phyloP scores from a whole-genome alignment of 2,113 vertebrate genomes.

The Zonotrichia leucophrys region DNA sequence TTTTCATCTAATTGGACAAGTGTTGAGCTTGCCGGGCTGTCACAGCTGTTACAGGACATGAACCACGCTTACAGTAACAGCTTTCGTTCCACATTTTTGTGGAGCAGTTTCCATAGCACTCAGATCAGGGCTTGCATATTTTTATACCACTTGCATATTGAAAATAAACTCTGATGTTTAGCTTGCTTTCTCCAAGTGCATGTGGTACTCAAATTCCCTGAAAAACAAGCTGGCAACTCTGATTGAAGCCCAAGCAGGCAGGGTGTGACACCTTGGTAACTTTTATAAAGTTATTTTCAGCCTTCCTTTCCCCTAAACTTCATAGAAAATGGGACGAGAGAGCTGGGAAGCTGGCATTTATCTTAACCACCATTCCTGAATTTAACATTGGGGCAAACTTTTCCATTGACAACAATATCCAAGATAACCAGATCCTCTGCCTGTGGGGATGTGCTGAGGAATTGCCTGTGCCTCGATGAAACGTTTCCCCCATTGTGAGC shows the following conservation, averaged over 20 bases:
- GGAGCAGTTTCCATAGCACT: slow-evolving; percentile 71
- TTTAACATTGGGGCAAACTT: slow-evolving; percentile 25
- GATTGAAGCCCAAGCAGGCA: slow-evolving; percentile 22
- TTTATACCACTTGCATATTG: slow-evolving; percentile 69
- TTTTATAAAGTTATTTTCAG: slow-evolving; percentile 47
- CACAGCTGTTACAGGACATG: slow-evolving; percentile 78
- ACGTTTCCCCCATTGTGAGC: not conserved
- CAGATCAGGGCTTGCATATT: slow-evolving; percentile 70
- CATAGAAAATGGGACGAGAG: not conserved
- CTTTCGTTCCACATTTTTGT: slow-evolving; percentile 84
- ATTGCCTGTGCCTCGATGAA: not conserved
- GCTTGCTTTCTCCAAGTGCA: slow-evolving; percentile 59
- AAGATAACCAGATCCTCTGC: not conserved
- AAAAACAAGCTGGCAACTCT: slow-evolving; percentile 42
- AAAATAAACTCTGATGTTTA: slow-evolving; percentile 74
- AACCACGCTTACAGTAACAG: slow-evolving; percentile 71
- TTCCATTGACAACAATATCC: not conserved
- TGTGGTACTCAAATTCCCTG: slow-evolving; percentile 57
- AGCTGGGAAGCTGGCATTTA: slow-evolving; percentile 1
- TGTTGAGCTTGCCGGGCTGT: slow-evolving; percentile 69
- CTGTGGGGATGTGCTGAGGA: accelerated
- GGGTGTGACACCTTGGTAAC: slow-evolving; percentile 28
- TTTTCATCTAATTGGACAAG: slow-evolving; percentile 75
- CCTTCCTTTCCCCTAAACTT: slow-evolving; percentile 9
- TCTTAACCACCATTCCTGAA: slow-evolving; percentile 18